These are phyloP conservation scores for Paratrypauchen microcephalus DNA, from an alignment of 2,797 vertebrate species.

Conservation along the genomic window DNA sequence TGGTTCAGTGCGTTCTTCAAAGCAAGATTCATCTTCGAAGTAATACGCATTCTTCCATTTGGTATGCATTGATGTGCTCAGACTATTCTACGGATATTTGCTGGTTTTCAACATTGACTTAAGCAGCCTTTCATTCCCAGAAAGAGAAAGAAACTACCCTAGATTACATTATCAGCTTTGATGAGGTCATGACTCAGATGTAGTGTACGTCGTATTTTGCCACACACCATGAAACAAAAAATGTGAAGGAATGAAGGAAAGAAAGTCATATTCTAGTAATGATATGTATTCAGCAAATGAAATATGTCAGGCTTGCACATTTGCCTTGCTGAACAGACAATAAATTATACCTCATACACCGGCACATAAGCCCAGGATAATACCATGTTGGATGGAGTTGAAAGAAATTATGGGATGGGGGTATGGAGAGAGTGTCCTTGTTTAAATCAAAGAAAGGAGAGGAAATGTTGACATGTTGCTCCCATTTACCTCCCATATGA, in stretches of 20 bases:
- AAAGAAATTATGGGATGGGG: conserved; percentile 62
- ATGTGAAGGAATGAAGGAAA: conserved; percentile 14
- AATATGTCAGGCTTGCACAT: conserved; percentile 77
- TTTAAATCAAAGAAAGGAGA: conserved; percentile 57
- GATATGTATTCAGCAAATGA: conserved; percentile 78
- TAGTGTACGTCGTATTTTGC: conserved; percentile 41
- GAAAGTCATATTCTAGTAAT: conserved; percentile 70
- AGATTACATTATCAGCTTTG: conserved; percentile 33
- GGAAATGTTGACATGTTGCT: conserved; percentile 52
- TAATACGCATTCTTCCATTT: conserved; percentile 45
- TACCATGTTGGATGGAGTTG: conserved; percentile 59
- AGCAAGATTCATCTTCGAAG: conserved; percentile 40
- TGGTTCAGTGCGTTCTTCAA: conserved; percentile 31
- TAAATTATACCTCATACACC: conserved; percentile 74
- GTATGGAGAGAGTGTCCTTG: conserved; percentile 51
- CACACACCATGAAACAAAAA: conserved; percentile 43
- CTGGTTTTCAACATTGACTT: conserved; percentile 35
- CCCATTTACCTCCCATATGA: conserved; percentile 40
- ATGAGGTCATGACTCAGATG: conserved; percentile 48
- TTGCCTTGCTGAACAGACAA: conserved; percentile 80
- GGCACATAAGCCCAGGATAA: conserved; percentile 74
- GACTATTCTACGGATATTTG: conserved; percentile 26
- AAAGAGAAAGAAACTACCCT: conserved; percentile 1
- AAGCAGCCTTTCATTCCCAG: conserved; percentile 11
- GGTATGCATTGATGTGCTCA: conserved; percentile 56